phyloP scores from a whole-genome alignment of 2,797 vertebrate genomes.

The Rhynchonycteris naso region DNA sequence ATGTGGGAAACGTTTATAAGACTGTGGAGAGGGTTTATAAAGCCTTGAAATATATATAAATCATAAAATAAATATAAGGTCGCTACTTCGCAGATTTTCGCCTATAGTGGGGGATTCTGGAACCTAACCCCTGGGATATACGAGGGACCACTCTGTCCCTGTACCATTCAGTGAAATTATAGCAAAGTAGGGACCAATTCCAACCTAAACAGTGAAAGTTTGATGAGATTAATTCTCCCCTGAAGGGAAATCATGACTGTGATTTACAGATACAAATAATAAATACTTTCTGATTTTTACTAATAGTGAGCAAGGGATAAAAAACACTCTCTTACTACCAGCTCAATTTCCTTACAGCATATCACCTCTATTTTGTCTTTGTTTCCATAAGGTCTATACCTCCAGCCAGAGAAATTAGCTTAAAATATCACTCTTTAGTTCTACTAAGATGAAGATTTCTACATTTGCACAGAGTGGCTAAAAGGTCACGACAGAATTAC shows the following conservation, averaged over 20 bases:
- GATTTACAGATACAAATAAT: conserved; percentile 7
- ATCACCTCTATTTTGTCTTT: neutral
- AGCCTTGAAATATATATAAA: no score
- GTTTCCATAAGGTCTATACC: neutral
- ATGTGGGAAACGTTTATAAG: no score
- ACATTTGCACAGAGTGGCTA: neutral
- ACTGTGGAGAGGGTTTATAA: no score
- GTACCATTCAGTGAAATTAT: neutral
- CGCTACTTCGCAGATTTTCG: no score
- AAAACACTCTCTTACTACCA: conserved; percentile 1
- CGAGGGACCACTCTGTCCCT: no score
- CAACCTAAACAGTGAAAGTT: neutral
- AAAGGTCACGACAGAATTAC: conserved; percentile 3
- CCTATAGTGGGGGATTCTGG: no score
- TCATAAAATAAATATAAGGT: no score
- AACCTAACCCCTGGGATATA: no score
- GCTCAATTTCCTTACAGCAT: neutral
- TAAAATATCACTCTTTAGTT: conserved; percentile 39
- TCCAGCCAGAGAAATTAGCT: conserved; percentile 35
- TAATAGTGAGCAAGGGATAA: conserved; percentile 41
- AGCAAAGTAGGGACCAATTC: neutral
- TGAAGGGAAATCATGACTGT: conserved; percentile 6
- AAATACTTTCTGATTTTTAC: conserved; percentile 24
- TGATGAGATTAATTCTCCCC: neutral
- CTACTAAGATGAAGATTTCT: conserved; percentile 14